Evolutionary conservation across 2,797 vertebrate genomes (phyloP).

Genomic region (Lepus oiostolus): DNA sequence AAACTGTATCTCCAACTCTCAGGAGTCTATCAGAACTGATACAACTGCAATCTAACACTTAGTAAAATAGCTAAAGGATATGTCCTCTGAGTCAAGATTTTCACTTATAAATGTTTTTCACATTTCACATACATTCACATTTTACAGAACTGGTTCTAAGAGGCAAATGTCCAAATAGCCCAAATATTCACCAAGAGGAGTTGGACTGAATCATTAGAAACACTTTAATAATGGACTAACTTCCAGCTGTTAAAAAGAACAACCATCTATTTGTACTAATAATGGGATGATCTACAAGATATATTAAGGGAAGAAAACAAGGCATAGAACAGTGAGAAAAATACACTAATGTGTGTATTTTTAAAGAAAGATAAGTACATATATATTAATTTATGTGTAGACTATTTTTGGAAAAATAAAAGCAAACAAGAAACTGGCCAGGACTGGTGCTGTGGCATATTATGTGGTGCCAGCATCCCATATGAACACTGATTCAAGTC

Average conservation of each 20-base stretch:
- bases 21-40: not conserved
- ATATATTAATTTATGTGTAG: not conserved
- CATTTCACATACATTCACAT: not conserved
- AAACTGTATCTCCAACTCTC: not conserved
- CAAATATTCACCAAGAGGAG: not conserved
- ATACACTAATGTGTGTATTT: not conserved
- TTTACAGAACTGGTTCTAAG: not conserved
- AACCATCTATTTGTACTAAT: not conserved
- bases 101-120: not conserved
- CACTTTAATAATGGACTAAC: not conserved
- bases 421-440: not conserved
- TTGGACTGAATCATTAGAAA: conserved; percentile 37
- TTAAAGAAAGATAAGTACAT: conserved; percentile 19
- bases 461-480: too few species aligned
- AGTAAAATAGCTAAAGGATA: not conserved
- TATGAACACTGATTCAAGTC: too few species aligned
- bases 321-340: not conserved
- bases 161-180: conserved; percentile 4
- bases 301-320: not conserved
- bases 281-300: not conserved
- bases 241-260: not conserved
- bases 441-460: too few species aligned
- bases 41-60: not conserved
- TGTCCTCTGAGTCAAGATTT: not conserved
- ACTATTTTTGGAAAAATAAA: not conserved